Evolutionary conservation across 2,888 invertebrate species (phyloP).

Genomic region (Cheilosia grossa): DNA sequence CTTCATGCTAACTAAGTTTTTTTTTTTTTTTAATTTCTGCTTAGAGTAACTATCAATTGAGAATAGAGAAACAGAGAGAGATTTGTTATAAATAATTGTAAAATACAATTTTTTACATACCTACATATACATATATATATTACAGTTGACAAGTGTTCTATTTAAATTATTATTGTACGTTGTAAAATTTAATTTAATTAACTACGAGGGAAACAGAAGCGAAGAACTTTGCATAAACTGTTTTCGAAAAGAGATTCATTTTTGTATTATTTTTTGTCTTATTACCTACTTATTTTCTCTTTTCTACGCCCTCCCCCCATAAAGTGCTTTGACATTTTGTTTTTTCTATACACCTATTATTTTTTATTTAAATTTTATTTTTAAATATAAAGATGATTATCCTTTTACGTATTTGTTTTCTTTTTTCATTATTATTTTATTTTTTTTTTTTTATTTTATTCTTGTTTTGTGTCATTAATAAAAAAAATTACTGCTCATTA

Average conservation of each 20-base stretch:
- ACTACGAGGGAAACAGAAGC: constrained; percentile 26
- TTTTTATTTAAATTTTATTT: constrained; percentile 26
- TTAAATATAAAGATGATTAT: constrained; percentile 41
- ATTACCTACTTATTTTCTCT: constrained; percentile 13
- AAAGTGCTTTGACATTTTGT: constrained; percentile 33
- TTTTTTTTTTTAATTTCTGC: constrained; percentile 21
- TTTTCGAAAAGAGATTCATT: constrained; percentile 56
- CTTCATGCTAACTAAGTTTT: constrained; percentile 53
- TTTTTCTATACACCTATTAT: constrained; percentile 2
- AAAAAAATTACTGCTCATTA: constrained; percentile 69
- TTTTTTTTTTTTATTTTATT: constrained; percentile 61
- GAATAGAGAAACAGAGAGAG: constrained; percentile 29
- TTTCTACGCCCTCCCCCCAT: neutral
- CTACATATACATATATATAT: constrained; percentile 25
- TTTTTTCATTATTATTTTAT: constrained; percentile 53
- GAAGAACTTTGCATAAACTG: constrained; percentile 27
- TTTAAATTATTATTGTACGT: constrained; percentile 69
- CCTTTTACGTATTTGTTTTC: constrained; percentile 36
- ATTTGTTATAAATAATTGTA: constrained; percentile 66
- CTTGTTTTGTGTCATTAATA: constrained; percentile 69
- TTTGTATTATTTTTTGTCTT: constrained; percentile 9
- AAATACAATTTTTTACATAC: constrained; percentile 43
- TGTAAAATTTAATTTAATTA: constrained; percentile 61
- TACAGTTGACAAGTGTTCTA: constrained; percentile 62
- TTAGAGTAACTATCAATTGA: constrained; percentile 48